Conservation (phyloP, 2,113 vertebrate genomes). For the Pachypanchax playfairii region DNA sequence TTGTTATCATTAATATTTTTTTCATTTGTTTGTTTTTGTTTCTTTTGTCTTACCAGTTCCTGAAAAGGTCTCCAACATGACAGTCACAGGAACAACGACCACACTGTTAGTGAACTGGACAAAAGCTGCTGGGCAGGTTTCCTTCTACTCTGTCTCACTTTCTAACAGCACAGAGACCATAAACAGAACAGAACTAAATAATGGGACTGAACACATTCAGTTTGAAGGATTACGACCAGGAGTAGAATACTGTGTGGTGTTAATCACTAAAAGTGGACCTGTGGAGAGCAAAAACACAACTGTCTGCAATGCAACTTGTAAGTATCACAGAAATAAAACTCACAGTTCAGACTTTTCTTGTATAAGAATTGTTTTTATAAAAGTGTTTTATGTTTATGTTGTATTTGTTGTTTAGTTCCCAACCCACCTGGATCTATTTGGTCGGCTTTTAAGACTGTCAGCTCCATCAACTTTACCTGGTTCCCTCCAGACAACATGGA, state of each 20-base stretch:
- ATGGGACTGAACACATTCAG: accelerated
- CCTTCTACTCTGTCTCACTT: constrained; percentile 40
- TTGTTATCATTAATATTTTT: no score
- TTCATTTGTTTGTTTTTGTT: no score
- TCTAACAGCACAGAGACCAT: accelerated
- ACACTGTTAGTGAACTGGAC: constrained; percentile 56
- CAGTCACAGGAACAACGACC: constrained; percentile 34
- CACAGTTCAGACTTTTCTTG: not conserved
- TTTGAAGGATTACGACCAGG: constrained; percentile 42
- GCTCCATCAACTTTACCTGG: constrained; percentile 68
- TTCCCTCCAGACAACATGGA: constrained; percentile 41
- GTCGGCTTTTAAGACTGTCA: constrained; percentile 32
- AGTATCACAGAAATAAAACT: constrained; percentile 19
- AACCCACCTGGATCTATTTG: constrained; percentile 59
- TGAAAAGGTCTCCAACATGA: constrained; percentile 15
- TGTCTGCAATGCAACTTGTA: constrained; percentile 64
- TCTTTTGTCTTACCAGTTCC: constrained; percentile 42
- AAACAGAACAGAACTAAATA: not conserved
- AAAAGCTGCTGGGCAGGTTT: constrained; percentile 4
- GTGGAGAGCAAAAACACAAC: accelerated
- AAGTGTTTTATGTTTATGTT: not conserved
- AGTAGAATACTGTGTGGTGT: constrained; percentile 36
- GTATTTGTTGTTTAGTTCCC: constrained; percentile 56
- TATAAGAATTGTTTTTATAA: not conserved
- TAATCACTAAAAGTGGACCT: constrained; percentile 45